Base-by-base conservation (phyloP, 2,888 invertebrate species). In the Pammene fasciana region DNA sequence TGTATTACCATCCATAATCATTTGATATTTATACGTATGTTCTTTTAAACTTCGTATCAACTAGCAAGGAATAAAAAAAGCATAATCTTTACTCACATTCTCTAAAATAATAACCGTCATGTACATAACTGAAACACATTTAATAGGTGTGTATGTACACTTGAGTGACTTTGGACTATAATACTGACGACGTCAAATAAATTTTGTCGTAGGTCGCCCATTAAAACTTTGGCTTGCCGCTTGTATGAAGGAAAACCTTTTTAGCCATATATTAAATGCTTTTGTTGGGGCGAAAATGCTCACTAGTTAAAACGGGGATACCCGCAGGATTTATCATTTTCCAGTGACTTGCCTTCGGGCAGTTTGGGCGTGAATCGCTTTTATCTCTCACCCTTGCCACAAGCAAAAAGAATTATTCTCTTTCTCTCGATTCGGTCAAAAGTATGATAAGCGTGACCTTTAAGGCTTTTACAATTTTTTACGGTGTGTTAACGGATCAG, bases 251-350 rank as follows among this genome's bases (percentile, higher is more conserved):
- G 65, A 64, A 68, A 68, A 70, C 70, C 70, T 70, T 70, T 70
- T 65, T 43, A 55, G 54, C 54, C 70, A 70, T 70, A 70, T 65
- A 68, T 68, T 68, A 48, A 60, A 66, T 64, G 64, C 64, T 67
- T 70, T 74, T 67, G 71, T 68, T 64, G 66, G 65, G 71, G 75
- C 75, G 77, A 79, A 77, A 77, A 77, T 75, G 74, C 70, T 75
- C 74, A 72, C 75, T 78, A 76, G 77, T 78, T 79, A 79, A 70
- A 79, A 82, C 71, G 74, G 75, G 78, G 74, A 81, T 77, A 75
- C 77, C 74, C 71, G 76, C 70, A 73, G 74, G 74, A 83, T 84
- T 80, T 81, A 83, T 84, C 81, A 85, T 82, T 79, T 83, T 77
- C 74, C 79, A 79, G 75, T 75, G 79, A 78, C 80, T 81, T 78